Evolutionary conservation across 2,797 vertebrate species (phyloP).

Genomic region (Poecilia wingei): DNA sequence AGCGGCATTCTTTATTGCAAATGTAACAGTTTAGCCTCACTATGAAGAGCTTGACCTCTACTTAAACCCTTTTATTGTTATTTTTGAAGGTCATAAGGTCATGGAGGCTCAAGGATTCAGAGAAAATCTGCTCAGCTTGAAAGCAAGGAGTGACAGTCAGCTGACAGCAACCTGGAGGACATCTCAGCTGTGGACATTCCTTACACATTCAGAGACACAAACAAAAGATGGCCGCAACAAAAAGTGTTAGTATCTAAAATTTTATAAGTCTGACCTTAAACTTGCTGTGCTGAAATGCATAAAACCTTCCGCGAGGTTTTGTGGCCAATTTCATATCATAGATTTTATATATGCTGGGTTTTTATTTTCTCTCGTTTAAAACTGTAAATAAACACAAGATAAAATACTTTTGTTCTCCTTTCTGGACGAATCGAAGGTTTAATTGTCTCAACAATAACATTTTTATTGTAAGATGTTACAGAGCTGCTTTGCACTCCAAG

Average conservation of each 20-base stretch:
- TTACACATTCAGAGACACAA: constrained; percentile 17
- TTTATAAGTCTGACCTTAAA: background rate
- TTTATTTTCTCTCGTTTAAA: background rate
- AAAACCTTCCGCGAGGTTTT: background rate
- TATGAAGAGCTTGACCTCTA: background rate
- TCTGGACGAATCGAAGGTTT: background rate
- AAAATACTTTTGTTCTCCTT: background rate
- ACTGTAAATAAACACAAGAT: background rate
- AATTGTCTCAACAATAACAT: background rate
- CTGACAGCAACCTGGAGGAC: constrained; percentile 51
- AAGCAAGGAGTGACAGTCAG: constrained; percentile 58
- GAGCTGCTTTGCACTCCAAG: background rate
- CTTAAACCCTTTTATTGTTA: background rate
- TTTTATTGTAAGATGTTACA: background rate
- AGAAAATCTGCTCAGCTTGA: constrained; percentile 35
- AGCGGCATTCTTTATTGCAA: background rate
- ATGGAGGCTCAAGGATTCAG: constrained; percentile 26
- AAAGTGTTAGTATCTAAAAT: background rate
- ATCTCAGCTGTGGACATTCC: constrained; percentile 36
- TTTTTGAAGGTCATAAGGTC: constrained; percentile 37
- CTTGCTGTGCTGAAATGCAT: background rate
- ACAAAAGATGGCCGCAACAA: background rate
- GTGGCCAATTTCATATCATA: background rate
- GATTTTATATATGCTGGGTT: background rate
- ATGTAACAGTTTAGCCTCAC: background rate